Percentiles rank a stretch among this genome's conserved stretches.
phyloP scores from a whole-genome alignment of 2,888 invertebrate genomes.

The Hymenopus coronatus region DNA sequence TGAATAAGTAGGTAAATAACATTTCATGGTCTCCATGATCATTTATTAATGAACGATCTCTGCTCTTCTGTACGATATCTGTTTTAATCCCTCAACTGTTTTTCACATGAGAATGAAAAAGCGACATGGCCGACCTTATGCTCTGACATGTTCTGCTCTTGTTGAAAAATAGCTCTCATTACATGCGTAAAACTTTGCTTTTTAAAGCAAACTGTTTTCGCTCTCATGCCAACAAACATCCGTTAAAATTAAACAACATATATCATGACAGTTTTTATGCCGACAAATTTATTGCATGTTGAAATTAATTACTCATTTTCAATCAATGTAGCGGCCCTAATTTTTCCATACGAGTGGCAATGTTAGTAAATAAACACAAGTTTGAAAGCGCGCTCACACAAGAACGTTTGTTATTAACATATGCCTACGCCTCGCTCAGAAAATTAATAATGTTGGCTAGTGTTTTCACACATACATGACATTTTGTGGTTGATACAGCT shows the following conservation, averaged over 20 bases:
- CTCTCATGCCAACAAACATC: neutral
- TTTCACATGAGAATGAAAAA: neutral
- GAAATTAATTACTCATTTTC: slow-evolving; percentile 12
- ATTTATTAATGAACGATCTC: neutral
- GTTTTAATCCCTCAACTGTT: neutral
- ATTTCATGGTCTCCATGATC: no score
- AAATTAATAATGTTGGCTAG: neutral
- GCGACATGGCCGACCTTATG: neutral
- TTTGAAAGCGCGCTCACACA: neutral
- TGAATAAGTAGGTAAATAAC: no score
- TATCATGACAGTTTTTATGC: neutral
- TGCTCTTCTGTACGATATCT: no score
- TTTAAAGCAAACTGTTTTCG: neutral
- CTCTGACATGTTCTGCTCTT: neutral
- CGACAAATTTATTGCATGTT: neutral
- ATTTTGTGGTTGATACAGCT: no score
- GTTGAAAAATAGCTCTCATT: neutral
- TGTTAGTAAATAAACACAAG: neutral
- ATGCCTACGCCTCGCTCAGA: neutral
- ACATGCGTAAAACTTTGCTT: neutral
- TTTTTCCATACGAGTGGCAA: neutral
- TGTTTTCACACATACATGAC: neutral
- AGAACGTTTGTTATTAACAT: neutral
- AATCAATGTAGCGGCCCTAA: neutral
- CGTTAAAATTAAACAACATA: neutral